Conservation (phyloP, 2,888 invertebrate genomes). For the Pachydiplax longipennis region DNA sequence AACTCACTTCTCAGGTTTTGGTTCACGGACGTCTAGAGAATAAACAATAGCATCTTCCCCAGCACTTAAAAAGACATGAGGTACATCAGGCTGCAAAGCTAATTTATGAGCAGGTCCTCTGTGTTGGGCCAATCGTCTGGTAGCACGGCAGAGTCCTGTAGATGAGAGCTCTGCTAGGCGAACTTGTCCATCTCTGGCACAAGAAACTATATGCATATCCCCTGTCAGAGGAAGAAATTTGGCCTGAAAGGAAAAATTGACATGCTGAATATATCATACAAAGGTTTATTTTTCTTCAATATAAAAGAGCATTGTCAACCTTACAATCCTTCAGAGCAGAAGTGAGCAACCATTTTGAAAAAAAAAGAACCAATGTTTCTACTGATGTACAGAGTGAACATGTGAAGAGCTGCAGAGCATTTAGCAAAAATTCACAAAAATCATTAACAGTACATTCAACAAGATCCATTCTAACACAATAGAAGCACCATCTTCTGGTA, state of each 20-base stretch:
- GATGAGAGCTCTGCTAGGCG: slow-evolving; percentile 65
- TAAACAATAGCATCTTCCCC: slow-evolving; percentile 88
- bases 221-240: slow-evolving; percentile 84
- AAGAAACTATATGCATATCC: slow-evolving; percentile 85
- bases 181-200: slow-evolving; percentile 90
- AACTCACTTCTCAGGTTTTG: slow-evolving; percentile 69
- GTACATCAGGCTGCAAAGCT: slow-evolving; percentile 76
- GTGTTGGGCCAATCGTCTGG: slow-evolving; percentile 73
- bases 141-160: slow-evolving; percentile 63
- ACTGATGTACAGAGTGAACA: too few species aligned
- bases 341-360: too few species aligned
- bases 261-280: not conserved
- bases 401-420: too few species aligned
- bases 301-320: not conserved
- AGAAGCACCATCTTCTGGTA: too few species aligned
- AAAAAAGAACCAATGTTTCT: too few species aligned
- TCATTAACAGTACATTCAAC: too few species aligned
- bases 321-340: not conserved
- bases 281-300: too few species aligned
- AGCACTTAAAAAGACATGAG: slow-evolving; percentile 79
- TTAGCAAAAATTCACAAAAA: too few species aligned
- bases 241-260: slow-evolving; percentile 59
- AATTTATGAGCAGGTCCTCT: slow-evolving; percentile 85
- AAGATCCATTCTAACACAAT: too few species aligned
- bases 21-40: slow-evolving; percentile 81